phyloP scores from a whole-genome alignment of 2,113 vertebrate genomes.

The zebrafish (Danio rerio) region GRCz12tu NC_133183.1:23860001-23860500 shows the following conservation, averaged over 20 bases:
- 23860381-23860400: no score
- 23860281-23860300: no score
- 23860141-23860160: conserved; percentile 37
- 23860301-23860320: no score
- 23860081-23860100: conserved; percentile 30
- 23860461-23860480: no score
- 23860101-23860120: conserved; percentile 46
- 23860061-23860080: conserved; percentile 11
- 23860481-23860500: no score
- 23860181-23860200: background rate
- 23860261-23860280: no score
- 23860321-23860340: no score
- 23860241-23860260: background rate
- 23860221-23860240: background rate
- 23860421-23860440: no score
- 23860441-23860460: no score
- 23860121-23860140: conserved; percentile 54
- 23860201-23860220: background rate
- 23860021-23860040: conserved; percentile 52
- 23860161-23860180: background rate
- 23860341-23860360: no score
- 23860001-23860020: conserved; percentile 6
- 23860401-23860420: no score
- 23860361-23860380: no score
- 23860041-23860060: background rate